Evolutionary conservation across 2,888 invertebrate species (phyloP).

Genomic region (Dendrolimus houi): DNA sequence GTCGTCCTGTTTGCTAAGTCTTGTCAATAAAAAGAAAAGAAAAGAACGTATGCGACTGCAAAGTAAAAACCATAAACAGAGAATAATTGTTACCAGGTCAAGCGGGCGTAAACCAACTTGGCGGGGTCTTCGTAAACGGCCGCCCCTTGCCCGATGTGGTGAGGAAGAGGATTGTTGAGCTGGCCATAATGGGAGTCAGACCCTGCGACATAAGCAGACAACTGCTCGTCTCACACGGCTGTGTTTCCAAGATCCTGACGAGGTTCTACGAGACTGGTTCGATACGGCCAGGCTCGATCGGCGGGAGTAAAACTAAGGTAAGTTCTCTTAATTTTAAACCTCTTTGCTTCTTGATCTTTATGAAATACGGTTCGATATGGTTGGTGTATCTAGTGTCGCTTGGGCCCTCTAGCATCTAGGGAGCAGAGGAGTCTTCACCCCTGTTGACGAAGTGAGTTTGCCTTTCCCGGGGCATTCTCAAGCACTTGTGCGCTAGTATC

Average conservation of each 20-base stretch:
- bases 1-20: too few relatives aligned
- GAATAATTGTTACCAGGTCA: slow-evolving; percentile 80
- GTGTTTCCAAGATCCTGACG: slow-evolving; percentile 97
- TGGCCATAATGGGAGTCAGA: slow-evolving; percentile 94
- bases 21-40: too few relatives aligned
- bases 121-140: slow-evolving; percentile 98
- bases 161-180: slow-evolving; percentile 93
- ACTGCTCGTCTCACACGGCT: slow-evolving; percentile 96
- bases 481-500: too few relatives aligned
- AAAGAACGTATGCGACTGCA: too few relatives aligned
- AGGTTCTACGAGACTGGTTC: slow-evolving; percentile 98
- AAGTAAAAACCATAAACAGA: slow-evolving; percentile 3
- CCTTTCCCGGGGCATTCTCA: too few relatives aligned
- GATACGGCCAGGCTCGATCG: slow-evolving; percentile 95
- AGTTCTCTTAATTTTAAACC: slow-evolving; percentile 13
- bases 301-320: slow-evolving; percentile 97
- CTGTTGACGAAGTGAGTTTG: too few relatives aligned
- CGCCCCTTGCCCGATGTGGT: slow-evolving; percentile 97
- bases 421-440: too few relatives aligned
- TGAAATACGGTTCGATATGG: too few relatives aligned
- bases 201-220: slow-evolving; percentile 98
- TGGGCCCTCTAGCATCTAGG: too few relatives aligned
- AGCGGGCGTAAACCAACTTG: slow-evolving; percentile 97
- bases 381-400: too few relatives aligned
- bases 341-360: too few relatives aligned